Conservation (phyloP, 2,113 vertebrate species). For the Chaenogobius annularis region DNA sequence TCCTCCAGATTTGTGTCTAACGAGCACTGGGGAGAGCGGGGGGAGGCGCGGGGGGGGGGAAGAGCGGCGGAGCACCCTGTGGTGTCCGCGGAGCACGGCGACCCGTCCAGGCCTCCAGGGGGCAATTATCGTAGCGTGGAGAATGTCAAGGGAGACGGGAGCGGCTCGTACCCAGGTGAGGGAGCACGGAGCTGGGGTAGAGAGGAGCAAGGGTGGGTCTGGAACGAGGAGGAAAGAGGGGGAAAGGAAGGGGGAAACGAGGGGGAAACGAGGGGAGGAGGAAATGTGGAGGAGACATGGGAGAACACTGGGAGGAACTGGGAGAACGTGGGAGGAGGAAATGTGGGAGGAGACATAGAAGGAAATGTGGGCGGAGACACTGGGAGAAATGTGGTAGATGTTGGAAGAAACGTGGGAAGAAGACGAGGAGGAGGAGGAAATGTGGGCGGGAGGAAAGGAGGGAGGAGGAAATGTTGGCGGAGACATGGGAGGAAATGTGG, state of each 20-base stretch:
- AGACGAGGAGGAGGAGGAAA: too few species aligned
- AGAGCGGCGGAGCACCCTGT: slow-evolving; percentile 65
- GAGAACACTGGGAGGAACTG: too few species aligned
- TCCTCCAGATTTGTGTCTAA: slow-evolving; percentile 38
- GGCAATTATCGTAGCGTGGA: slow-evolving; percentile 78
- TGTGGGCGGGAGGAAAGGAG: too few species aligned
- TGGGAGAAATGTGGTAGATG: too few species aligned
- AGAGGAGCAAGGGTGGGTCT: slow-evolving; percentile 50
- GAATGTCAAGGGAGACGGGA: slow-evolving; percentile 71
- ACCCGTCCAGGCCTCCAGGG: slow-evolving; percentile 71
- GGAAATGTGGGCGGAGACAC: too few species aligned
- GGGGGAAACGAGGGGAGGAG: neutral
- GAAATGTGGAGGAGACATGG: too few species aligned
- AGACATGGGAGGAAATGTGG: too few species aligned
- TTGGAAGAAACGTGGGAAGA: too few species aligned
- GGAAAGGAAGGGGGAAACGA: slow-evolving; percentile 57
- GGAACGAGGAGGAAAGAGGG: slow-evolving; percentile 58
- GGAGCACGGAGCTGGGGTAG: neutral
- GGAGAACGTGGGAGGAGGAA: too few species aligned
- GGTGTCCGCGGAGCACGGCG: slow-evolving; percentile 62
- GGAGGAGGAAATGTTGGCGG: too few species aligned
- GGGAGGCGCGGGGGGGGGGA: too few species aligned
- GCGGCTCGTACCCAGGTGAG: slow-evolving; percentile 3
- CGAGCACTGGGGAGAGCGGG: slow-evolving; percentile 58
- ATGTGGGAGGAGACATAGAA: too few species aligned